Conservation (phyloP, 2,888 invertebrate genomes). For the Rhogogaster chlorosoma region DNA sequence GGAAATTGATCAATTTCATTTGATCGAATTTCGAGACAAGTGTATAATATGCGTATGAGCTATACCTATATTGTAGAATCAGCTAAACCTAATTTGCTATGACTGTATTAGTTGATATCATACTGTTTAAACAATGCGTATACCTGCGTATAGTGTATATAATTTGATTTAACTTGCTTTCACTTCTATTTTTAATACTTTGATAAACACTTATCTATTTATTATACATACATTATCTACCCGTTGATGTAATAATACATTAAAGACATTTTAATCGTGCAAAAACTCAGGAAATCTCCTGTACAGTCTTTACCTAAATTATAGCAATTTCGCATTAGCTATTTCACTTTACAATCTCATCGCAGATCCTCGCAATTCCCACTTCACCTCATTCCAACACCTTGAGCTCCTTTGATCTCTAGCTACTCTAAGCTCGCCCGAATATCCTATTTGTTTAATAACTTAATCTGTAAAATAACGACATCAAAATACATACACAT, state of each 20-base stretch:
- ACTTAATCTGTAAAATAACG: neutral
- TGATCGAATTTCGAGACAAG: neutral
- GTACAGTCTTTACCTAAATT: neutral
- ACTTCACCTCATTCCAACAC: neutral
- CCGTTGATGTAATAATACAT: neutral
- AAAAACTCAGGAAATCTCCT: neutral
- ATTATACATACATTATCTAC: neutral
- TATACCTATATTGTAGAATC: neutral
- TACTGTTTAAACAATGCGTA: neutral
- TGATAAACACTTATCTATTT: neutral
- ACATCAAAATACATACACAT: neutral
- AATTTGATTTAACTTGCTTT: slow-evolving; percentile 19
- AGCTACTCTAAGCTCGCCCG: neutral
- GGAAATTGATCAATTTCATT: neutral
- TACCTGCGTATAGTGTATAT: neutral
- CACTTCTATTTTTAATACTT: neutral
- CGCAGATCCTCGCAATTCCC: neutral
- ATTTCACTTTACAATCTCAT: neutral
- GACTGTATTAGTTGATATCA: neutral
- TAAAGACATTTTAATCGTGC: neutral
- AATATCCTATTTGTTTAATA: neutral
- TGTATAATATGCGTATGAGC: neutral
- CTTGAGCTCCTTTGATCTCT: neutral
- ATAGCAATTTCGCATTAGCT: neutral
- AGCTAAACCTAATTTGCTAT: neutral